Base-by-base conservation (phyloP, 1,140 invertebrate genomes). In the Lucilia cuprina region DNA sequence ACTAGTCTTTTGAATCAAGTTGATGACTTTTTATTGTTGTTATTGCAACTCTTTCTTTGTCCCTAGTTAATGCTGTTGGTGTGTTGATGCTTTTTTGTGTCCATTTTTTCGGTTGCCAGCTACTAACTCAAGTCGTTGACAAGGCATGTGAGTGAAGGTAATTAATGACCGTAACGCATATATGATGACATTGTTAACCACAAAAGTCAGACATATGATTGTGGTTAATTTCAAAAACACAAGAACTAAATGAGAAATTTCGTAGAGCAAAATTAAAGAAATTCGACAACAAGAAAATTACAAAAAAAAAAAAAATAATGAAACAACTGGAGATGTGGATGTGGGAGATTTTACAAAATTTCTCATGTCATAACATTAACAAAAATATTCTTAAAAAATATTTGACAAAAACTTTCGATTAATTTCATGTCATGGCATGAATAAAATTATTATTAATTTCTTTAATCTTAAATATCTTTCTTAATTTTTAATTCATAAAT, bases 111-210 rank as follows among this genome's bases (percentile, higher is more conserved):
- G 13, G 19, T 21, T 70, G 3, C n/a, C 50, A 55, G 50, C 50
- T n/a, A 55, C 50, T 55, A 55, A 55, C 50, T 10, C 65, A 70
- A 70, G n/a, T 19, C 65, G 65, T 70, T 70, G 65, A 70, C 65
- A 70, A 19, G n/a, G 65, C 65, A 70, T 70, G 65, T 70, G 65
- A 70, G 65, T 70, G 65, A 70, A 70, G 65, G 65, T 70, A 70
- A 70, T 70, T 70, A 70, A 70, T 70, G 65, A 70, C 65, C 65
- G 65, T 70, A 70, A 70, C 65, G 65, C 65, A 70, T 70, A 70
- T 70, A 70, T 70, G 65, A 70, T 70, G 65, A 70, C 65, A 70
- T 25, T 70, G n/a, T 70, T 70, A 70, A 70, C 65, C 65, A 70
- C 65, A 70, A 70, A 30, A 70, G 65, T 70, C 65, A 70, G 65